phyloP scores from a whole-genome alignment of 2,113 vertebrate species.

The Pelobates fuscus region DNA sequence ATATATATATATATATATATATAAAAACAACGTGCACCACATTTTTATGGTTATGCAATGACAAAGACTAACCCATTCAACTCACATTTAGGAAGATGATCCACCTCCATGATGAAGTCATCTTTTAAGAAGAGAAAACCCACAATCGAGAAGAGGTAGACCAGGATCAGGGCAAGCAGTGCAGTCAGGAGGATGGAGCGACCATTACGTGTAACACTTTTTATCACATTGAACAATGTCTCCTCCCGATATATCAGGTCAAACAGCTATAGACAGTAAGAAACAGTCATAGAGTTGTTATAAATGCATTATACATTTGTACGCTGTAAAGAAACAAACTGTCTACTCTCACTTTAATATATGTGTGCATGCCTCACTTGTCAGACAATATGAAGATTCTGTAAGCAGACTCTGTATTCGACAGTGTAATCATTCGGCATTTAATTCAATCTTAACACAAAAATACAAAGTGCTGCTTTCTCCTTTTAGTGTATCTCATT shows the following conservation, averaged over 20 bases:
- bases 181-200: constrained; percentile 97
- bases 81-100: constrained; percentile 68
- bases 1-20: too few relatives aligned
- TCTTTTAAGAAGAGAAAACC: constrained; percentile 95
- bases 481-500: too few relatives aligned
- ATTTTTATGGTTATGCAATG: too few relatives aligned
- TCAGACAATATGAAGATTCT: too few relatives aligned
- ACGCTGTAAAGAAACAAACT: not conserved
- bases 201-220: constrained; percentile 94
- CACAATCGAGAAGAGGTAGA: constrained; percentile 98
- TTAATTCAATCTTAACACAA: too few relatives aligned
- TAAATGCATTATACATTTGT: constrained; percentile 3
- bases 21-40: too few relatives aligned
- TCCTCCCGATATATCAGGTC: constrained; percentile 98
- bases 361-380: too few relatives aligned
- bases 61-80: not conserved
- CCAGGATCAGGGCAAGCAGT: constrained; percentile 93
- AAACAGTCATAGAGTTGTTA: not conserved
- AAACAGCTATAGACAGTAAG: constrained; percentile 77
- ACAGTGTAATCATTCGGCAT: too few relatives aligned
- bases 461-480: too few relatives aligned
- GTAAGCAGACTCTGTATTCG: too few relatives aligned
- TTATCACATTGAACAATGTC: constrained; percentile 96
- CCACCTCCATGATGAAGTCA: constrained; percentile 97
- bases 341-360: too few relatives aligned